Evolutionary conservation across 2,797 vertebrate species (phyloP), one percentile per base, ranked within the genome.

Genomic region (Enteromius treurensis): DNA sequence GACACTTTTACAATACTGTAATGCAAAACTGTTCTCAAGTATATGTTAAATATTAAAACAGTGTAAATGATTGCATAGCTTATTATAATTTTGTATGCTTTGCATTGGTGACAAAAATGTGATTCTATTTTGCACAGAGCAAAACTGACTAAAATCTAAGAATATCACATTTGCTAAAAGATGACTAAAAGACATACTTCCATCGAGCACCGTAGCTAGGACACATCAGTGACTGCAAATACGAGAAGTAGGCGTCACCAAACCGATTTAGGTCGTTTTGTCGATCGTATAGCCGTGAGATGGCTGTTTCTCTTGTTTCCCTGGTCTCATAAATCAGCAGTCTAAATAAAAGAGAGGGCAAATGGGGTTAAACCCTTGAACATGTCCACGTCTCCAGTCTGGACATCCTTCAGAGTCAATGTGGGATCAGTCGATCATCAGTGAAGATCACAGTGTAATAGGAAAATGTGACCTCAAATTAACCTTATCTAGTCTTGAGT

Each of bases 291-390:
- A 85, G 88, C 87, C 86, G 88, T 81, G 90, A 90, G 89, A 86
- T 85, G 89, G 87, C 91, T 91, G 91, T 93, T 93, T 93, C 86
- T 85, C 91, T 91, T 87, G 88, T 88, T 77, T 49, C 85, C 87
- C 87, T 90, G 89, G 86, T 80, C 88, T 88, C 90, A 92, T 95
- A 95, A 95, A 95, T 94, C 92, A 93, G 84, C 71, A 73, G 40
- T 62, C 75, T 89, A 91, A 94, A 94, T 93, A 92, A 92, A 92
- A 91, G 91, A 87, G 84, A 85, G 88, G 91, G 90, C 91, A 90
- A 93, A 85, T 89, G 71, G 90, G 93, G 92, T 93, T 95, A 93
- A 94, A 94, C 88, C 91, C 88, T 77, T 80, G 84, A 89, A 92
- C 90, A 91, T 91, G 90, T 85, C 85, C 82, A 90, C 88, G 88